Conservation (phyloP, 2,888 invertebrate genomes). For the Thalpophila matura region DNA sequence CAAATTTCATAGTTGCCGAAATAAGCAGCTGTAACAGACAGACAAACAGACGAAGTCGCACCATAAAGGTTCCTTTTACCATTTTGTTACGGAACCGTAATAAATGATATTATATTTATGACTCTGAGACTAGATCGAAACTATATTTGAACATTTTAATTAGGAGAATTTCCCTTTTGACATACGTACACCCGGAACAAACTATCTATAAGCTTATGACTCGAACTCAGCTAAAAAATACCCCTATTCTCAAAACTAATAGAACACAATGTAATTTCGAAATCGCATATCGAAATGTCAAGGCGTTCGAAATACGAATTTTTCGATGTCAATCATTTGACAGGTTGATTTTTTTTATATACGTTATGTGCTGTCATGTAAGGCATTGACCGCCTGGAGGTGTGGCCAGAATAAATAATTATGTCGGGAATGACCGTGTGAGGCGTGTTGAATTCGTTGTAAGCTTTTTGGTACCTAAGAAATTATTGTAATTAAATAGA, state of each 20-base stretch:
- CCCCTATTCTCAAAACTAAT: conserved; percentile 30
- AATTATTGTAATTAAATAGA: too few species aligned
- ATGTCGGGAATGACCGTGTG: conserved; percentile 30
- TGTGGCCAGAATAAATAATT: conserved; percentile 66
- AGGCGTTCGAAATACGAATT: conserved; percentile 52
- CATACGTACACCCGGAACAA: too few species aligned
- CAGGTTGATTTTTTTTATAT: conserved; percentile 59
- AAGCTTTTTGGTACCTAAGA: conserved; percentile 8
- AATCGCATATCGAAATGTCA: conserved; percentile 63
- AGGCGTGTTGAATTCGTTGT: conserved; percentile 40
- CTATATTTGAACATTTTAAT: too few species aligned
- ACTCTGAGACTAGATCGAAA: too few species aligned
- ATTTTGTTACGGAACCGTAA: too few species aligned
- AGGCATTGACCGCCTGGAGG: conserved; percentile 64
- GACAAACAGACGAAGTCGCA: too few species aligned
- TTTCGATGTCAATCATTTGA: conserved; percentile 64
- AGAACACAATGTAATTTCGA: conserved; percentile 45
- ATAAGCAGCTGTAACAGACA: too few species aligned
- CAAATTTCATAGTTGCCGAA: too few species aligned
- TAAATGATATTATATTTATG: too few species aligned
- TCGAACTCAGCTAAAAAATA: not conserved
- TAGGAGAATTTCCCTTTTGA: too few species aligned
- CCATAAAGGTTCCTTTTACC: too few species aligned
- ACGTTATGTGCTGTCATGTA: conserved; percentile 52
- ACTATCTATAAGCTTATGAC: too few species aligned